Evolutionary conservation across 2,888 invertebrate genomes (phyloP).

Genomic region (Diaprepes abbreviatus): DNA sequence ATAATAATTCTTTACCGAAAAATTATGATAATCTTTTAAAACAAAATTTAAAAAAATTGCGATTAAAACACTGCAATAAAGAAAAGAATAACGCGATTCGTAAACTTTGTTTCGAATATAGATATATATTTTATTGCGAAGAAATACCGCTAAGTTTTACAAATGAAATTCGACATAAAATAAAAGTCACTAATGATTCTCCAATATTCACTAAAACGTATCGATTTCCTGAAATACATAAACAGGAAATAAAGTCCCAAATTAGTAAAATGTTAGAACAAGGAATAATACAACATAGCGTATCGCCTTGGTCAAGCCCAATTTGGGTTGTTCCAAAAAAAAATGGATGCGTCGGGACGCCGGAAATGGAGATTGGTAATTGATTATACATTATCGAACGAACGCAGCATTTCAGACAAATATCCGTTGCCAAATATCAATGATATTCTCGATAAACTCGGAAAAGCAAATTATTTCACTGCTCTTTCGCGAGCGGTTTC

Average conservation of each 20-base stretch:
- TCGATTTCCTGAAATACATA: background rate
- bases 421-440: background rate
- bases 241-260: slow-evolving; percentile 1
- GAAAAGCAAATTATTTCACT: background rate
- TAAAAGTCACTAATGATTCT: background rate
- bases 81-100: background rate
- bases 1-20: background rate
- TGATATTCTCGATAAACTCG: background rate
- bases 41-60: background rate
- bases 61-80: background rate
- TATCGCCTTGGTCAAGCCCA: slow-evolving; percentile 10
- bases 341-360: background rate
- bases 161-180: slow-evolving; percentile 2
- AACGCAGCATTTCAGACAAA: background rate
- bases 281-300: slow-evolving; percentile 1
- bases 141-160: slow-evolving; percentile 3
- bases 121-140: background rate
- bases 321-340: background rate
- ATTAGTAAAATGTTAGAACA: slow-evolving; percentile 12
- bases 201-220: background rate
- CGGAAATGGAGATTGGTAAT: background rate
- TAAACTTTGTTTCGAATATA: background rate
- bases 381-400: background rate
- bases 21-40: background rate
- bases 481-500: background rate